Base-by-base conservation (phyloP, 2,797 vertebrate species). In the Anabas testudineus region DNA sequence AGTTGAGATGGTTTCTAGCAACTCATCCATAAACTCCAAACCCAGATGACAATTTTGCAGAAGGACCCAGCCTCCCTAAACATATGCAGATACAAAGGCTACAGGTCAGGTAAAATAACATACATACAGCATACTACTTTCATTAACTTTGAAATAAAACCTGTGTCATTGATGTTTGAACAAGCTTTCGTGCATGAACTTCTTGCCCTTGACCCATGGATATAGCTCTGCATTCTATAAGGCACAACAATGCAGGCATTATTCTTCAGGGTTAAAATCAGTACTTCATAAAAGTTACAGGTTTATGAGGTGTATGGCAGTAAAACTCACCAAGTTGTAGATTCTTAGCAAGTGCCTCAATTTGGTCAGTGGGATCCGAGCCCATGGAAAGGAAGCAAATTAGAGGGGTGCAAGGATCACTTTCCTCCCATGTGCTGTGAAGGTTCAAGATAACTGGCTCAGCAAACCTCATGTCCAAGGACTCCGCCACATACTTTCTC, bases 141-240 rank as follows among this genome's bases (percentile, higher is more conserved):
- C 1, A 32, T 32, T 32, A 39, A 21, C 14, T 19, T 41, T 37
- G 13, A 53, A 51, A 2, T 66, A 72, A 8, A 21, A 96, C 95
- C 93, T 96, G 85, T 47, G 87, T 80, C 90, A 94, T 94, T 8
- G 95, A 94, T 41, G 74, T 81, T 60, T 94, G 87, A 36, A 96
- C 52, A 39, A 95, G 90, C 79, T 94, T 96, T 26, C 94, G 92
- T 18, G 95, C 95, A 15, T 96, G 95, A 36, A 95, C 91, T 81
- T 96, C 96, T 83, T 96, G 95, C 19, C 95, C 95, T 87, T 96
- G 96, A 2, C 95, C 95, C 95, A 96, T 96, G 5, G 96, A 96
- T 76, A 96, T 94, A 5, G 93, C 92, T 71, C 57, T 78, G 64
- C 78, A 85, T 54, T 79, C 88, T 91, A 26, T 13, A 53, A 74